phyloP scores from a whole-genome alignment of 2,797 vertebrate species.

The Carapus acus region DNA sequence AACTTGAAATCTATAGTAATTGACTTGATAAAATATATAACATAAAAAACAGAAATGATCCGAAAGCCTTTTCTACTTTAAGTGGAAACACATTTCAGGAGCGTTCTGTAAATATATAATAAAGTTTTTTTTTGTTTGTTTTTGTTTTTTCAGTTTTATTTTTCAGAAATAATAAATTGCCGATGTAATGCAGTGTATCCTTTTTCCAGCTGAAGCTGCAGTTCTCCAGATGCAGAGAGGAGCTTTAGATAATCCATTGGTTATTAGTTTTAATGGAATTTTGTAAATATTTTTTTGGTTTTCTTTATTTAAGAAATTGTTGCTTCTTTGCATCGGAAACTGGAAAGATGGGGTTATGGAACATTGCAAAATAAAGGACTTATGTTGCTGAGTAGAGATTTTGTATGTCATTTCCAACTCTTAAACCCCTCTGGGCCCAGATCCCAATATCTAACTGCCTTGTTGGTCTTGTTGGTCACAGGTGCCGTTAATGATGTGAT shows the following conservation, averaged over 20 bases:
- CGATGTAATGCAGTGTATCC: slow-evolving; percentile 75
- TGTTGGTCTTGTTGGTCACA: too few species aligned
- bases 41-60: slow-evolving; percentile 68
- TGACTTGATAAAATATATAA: slow-evolving; percentile 71
- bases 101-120: slow-evolving; percentile 78
- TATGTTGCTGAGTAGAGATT: slow-evolving; percentile 65
- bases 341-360: slow-evolving; percentile 79
- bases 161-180: slow-evolving; percentile 69
- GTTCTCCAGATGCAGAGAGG: slow-evolving; percentile 80
- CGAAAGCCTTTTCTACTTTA: slow-evolving; percentile 76
- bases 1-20: slow-evolving; percentile 78
- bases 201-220: slow-evolving; percentile 66
- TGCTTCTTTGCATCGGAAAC: slow-evolving; percentile 90
- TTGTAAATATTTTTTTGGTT: slow-evolving; percentile 89
- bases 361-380: slow-evolving; percentile 82
- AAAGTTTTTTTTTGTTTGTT: slow-evolving; percentile 2
- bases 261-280: slow-evolving; percentile 84
- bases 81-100: slow-evolving; percentile 78
- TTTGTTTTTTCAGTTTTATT: slow-evolving; percentile 63
- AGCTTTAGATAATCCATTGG: slow-evolving; percentile 85
- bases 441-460: too few species aligned
- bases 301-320: slow-evolving; percentile 90
- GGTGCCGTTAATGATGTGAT: too few species aligned
- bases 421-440: background rate
- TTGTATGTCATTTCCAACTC: slow-evolving; percentile 22